Evolutionary conservation across 2,888 invertebrate species (phyloP).

Genomic region (Oxystoma pomonae): DNA sequence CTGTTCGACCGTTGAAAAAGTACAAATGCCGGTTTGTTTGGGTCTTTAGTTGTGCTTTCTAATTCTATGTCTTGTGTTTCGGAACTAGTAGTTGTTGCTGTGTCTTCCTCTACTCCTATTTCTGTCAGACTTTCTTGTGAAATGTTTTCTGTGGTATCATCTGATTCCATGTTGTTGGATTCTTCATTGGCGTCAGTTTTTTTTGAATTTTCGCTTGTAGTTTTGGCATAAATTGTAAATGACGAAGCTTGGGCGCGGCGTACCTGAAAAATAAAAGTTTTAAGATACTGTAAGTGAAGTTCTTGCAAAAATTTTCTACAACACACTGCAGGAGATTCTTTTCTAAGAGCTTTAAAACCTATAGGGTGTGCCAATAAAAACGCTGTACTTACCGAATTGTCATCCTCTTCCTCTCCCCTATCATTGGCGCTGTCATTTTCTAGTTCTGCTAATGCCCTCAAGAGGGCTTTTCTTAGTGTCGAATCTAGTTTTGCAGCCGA

Average conservation of each 20-base stretch:
- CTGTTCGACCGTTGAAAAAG: constrained; percentile 40
- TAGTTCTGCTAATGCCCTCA: constrained; percentile 71
- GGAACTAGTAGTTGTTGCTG: constrained; percentile 2
- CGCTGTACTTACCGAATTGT: background rate
- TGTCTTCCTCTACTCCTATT: background rate
- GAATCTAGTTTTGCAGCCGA: constrained; percentile 60
- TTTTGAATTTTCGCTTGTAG: background rate
- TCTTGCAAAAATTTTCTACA: too few relatives aligned
- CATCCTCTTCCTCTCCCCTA: constrained; percentile 45
- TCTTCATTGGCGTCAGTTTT: background rate
- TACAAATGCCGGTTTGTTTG: constrained; percentile 32
- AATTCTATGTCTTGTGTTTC: background rate
- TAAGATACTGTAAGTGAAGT: too few relatives aligned
- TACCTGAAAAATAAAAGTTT: background rate
- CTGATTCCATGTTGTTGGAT: background rate
- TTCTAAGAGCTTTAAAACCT: too few relatives aligned
- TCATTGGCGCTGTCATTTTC: constrained; percentile 58
- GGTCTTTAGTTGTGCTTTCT: background rate
- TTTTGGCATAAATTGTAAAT: constrained; percentile 51
- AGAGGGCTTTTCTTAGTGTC: constrained; percentile 68
- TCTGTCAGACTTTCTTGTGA: too few relatives aligned
- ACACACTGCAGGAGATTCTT: too few relatives aligned
- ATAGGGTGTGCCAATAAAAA: too few relatives aligned
- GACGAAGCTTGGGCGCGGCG: constrained; percentile 50
- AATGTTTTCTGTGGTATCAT: constrained; percentile 1